Evolutionary conservation across 2,888 invertebrate species (phyloP).

Genomic region (Lasioglossum malachurum): DNA sequence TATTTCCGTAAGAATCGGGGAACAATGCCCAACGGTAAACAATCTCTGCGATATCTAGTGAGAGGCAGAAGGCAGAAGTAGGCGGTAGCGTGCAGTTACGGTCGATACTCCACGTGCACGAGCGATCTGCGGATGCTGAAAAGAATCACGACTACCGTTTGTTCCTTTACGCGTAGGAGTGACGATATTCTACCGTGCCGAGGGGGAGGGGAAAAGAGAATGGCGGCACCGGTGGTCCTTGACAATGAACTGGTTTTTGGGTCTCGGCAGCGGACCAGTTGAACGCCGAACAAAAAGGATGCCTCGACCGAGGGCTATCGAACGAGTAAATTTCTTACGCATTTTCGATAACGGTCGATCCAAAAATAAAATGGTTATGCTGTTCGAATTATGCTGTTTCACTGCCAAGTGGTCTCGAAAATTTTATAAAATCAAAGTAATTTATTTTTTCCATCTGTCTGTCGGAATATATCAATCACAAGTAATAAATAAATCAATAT

Average conservation of each 20-base stretch:
- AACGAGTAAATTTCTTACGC: conserved; percentile 5
- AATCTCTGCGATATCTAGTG: conserved; percentile 54
- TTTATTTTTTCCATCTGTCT: too few relatives aligned
- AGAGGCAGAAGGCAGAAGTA: conserved; percentile 49
- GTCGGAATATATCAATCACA: too few relatives aligned
- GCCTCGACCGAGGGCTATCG: conserved; percentile 1
- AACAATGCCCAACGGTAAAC: conserved; percentile 67
- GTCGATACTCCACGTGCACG: conserved; percentile 55
- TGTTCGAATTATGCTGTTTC: too few relatives aligned
- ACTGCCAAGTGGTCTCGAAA: too few relatives aligned
- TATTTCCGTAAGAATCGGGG: conserved; percentile 46
- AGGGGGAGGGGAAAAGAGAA: conserved; percentile 47
- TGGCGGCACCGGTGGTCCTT: conserved; percentile 62
- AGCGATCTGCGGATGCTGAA: conserved; percentile 45
- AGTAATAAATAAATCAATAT: too few relatives aligned
- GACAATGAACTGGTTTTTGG: conserved; percentile 73
- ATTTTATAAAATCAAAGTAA: too few relatives aligned
- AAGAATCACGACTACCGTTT: conserved; percentile 69
- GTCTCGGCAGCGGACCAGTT: conserved; percentile 44
- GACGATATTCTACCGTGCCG: conserved; percentile 42
- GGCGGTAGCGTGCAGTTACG: conserved; percentile 49
- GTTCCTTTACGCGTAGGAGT: conserved; percentile 61
- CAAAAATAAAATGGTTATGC: not conserved
- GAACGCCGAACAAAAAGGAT: conserved; percentile 18
- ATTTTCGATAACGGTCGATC: not conserved